Percentiles rank a stretch among this genome's conserved stretches.
Evolutionary conservation across 2,113 vertebrate genomes (phyloP).

Genomic region (Microcebus tavaratra): DNA sequence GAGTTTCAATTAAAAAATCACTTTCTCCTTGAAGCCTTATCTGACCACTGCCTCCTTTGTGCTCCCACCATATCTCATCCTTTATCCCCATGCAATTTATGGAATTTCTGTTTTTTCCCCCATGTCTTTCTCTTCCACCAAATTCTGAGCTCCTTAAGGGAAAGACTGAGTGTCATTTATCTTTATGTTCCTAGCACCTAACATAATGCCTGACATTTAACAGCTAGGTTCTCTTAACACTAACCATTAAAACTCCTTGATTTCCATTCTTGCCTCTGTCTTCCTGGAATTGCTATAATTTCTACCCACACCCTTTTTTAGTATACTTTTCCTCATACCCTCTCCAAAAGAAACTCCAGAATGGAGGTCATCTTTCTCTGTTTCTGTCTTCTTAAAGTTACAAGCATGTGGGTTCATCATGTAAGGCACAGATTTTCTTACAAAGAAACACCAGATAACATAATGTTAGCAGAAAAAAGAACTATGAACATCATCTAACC

Average conservation of each 20-base stretch:
- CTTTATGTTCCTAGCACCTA: neutral
- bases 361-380: neutral
- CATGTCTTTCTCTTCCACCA: neutral
- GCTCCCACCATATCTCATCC: neutral
- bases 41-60: neutral
- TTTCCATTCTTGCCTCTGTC: neutral
- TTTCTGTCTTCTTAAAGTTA: neutral
- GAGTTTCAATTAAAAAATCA: neutral
- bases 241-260: neutral
- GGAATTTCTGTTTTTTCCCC: neutral
- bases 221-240: neutral
- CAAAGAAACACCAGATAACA: neutral
- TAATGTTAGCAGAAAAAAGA: neutral
- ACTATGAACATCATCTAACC: neutral
- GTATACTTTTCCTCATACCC: neutral
- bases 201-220: neutral
- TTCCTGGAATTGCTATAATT: neutral
- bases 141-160: neutral
- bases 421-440: neutral
- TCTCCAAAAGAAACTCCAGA: neutral
- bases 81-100: neutral
- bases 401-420: neutral
- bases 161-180: neutral
- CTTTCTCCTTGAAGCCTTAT: constrained; percentile 3
- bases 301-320: neutral